These are phyloP conservation scores for Penaeus chinensis DNA, from an alignment of 1,140 invertebrate species.

Conservation along the genomic window DNA sequence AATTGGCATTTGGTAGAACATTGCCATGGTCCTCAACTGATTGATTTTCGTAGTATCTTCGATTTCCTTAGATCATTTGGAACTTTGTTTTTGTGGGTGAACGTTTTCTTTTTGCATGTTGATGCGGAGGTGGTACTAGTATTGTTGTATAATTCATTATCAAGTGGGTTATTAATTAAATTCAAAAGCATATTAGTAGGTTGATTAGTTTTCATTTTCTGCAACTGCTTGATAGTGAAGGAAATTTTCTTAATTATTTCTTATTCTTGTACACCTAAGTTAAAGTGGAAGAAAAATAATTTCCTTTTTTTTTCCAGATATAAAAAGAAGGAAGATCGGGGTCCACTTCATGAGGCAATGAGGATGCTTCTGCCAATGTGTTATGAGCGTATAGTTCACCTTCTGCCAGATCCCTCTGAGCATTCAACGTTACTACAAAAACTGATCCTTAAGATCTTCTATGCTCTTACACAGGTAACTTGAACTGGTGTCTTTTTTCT, in stretches of 20 bases:
- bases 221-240: not conserved
- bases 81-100: too few species aligned
- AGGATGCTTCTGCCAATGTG: slow-evolving; percentile 91
- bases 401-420: slow-evolving; percentile 87
- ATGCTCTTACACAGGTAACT: slow-evolving; percentile 86
- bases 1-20: too few species aligned
- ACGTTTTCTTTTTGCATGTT: too few species aligned
- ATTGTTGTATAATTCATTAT: too few species aligned
- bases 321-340: slow-evolving; percentile 88
- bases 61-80: too few species aligned
- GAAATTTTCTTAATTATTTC: not conserved
- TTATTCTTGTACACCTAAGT: not conserved
- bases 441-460: slow-evolving; percentile 97
- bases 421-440: slow-evolving; percentile 92
- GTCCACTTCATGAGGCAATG: slow-evolving; percentile 94
- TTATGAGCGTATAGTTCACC: slow-evolving; percentile 84
- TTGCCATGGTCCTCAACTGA: too few species aligned
- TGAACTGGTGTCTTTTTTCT: not conserved
- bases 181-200: too few species aligned
- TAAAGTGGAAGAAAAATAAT: not conserved
- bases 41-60: too few species aligned
- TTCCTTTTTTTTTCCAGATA: slow-evolving; percentile 73
- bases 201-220: too few species aligned
- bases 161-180: too few species aligned
- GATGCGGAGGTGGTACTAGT: too few species aligned